These are phyloP conservation scores for Zonotrichia leucophrys DNA, from an alignment of 2,113 vertebrate species.

Conservation along the genomic window DNA sequence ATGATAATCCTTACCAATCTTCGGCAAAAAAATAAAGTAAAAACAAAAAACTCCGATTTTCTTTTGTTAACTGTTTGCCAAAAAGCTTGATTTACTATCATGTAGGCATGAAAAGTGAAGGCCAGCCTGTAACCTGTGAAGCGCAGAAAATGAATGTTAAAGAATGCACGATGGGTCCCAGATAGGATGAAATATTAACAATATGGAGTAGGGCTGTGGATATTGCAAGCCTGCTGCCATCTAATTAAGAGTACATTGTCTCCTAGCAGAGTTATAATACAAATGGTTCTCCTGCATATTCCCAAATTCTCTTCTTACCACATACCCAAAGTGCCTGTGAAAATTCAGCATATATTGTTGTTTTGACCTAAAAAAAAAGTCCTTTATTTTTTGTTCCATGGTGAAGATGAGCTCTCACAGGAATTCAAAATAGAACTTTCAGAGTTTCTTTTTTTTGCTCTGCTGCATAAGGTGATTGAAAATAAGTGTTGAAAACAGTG, in stretches of 20 bases:
- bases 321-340: neutral
- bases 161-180: slow-evolving; percentile 18
- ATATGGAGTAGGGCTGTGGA: neutral
- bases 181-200: slow-evolving; percentile 49
- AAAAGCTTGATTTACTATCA: neutral
- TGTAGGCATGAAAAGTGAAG: neutral
- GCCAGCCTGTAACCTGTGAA: neutral
- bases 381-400: neutral
- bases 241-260: slow-evolving; percentile 17
- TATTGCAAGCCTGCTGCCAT: neutral
- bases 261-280: neutral
- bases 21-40: neutral
- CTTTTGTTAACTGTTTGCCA: neutral
- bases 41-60: neutral
- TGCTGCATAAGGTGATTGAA: neutral
- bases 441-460: neutral
- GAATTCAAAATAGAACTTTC: neutral
- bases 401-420: neutral
- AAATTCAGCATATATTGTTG: neutral
- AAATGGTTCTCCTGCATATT: neutral
- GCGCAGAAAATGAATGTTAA: neutral
- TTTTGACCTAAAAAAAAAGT: neutral
- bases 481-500: neutral
- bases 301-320: neutral
- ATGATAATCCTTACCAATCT: neutral